These are phyloP conservation scores for Dorcus hopei DNA, from an alignment of 2,888 invertebrate species.

Conservation along the genomic window DNA sequence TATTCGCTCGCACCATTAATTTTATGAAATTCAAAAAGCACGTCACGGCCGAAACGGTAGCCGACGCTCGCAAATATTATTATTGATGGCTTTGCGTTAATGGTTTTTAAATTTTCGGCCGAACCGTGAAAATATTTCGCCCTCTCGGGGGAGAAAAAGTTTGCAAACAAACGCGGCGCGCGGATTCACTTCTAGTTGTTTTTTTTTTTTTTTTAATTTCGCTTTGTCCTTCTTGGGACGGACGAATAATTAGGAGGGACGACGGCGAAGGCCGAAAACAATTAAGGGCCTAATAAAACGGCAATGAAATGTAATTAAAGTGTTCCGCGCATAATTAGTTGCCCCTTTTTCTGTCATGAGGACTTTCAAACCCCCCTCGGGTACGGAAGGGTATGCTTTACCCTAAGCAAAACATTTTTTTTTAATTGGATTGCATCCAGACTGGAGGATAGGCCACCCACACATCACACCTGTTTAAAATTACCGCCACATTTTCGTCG, in stretches of 20 bases:
- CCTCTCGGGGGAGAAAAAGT: conserved; percentile 8
- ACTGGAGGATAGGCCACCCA: too few species aligned
- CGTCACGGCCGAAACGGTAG: conserved; percentile 4
- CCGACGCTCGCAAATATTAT: conserved; percentile 1
- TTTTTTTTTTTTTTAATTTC: conserved; percentile 13
- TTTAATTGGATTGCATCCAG: too few species aligned
- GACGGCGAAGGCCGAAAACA: conserved; percentile 24
- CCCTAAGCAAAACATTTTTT: too few species aligned
- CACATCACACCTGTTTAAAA: too few species aligned
- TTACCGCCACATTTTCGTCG: too few species aligned
- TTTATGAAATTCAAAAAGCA: background rate
- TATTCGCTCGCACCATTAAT: conserved; percentile 14
- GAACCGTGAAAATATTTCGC: conserved; percentile 7
- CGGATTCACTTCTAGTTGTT: background rate
- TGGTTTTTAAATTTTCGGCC: conserved; percentile 11
- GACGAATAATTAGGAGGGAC: conserved; percentile 18
- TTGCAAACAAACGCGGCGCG: background rate
- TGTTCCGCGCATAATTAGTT: conserved; percentile 33
- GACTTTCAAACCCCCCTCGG: conserved; percentile 18
- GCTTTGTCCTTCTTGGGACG: conserved; percentile 2
- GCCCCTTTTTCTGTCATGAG: conserved; percentile 27
- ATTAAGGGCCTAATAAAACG: conserved; percentile 34
- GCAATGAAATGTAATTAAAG: conserved; percentile 35
- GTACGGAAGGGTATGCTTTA: conserved; percentile 7
- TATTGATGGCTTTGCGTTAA: conserved; percentile 6